phyloP scores from a whole-genome alignment of 2,797 vertebrate genomes.

The Atherinosoma microstoma region DNA sequence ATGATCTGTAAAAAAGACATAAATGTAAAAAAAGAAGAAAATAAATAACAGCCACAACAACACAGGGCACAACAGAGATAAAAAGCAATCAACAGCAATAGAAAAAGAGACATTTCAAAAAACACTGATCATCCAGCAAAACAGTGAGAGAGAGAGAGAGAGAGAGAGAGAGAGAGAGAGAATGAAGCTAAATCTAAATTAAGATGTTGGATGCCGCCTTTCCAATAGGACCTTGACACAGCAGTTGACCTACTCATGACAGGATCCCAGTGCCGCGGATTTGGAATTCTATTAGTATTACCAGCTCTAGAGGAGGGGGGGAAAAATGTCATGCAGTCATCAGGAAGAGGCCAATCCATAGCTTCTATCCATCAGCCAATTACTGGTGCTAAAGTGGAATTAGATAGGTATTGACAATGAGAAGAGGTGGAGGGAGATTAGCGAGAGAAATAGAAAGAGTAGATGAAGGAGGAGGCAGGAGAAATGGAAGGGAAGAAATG shows the following conservation, averaged over 20 bases:
- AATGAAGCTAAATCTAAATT: constrained; percentile 95
- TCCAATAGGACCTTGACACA: constrained; percentile 99
- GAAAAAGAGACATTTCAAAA: constrained; percentile 40
- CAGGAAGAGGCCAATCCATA: constrained; percentile 99
- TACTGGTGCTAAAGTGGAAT: constrained; percentile 99
- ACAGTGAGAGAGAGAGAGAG: constrained; percentile 41
- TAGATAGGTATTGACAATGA: constrained; percentile 99
- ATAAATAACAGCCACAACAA: neutral
- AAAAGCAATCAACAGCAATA: neutral
- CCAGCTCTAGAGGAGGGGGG: constrained; percentile 85
- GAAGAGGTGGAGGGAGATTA: constrained; percentile 86
- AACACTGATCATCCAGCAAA: constrained; percentile 57
- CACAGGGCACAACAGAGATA: neutral
- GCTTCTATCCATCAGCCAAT: constrained; percentile 99
- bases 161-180: constrained; percentile 47
- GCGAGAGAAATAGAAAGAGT: constrained; percentile 65
- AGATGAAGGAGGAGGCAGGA: constrained; percentile 37
- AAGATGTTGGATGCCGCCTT: constrained; percentile 98
- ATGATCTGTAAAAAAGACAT: neutral
- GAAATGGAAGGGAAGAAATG: constrained; percentile 11
- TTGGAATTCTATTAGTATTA: constrained; percentile 99
- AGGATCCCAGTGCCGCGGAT: constrained; percentile 94
- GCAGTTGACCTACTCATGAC: constrained; percentile 99
- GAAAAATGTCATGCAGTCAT: constrained; percentile 98
- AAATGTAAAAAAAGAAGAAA: neutral